Evolutionary conservation across 2,113 vertebrate species (phyloP).

Genomic region (Heteronetta atricapilla): DNA sequence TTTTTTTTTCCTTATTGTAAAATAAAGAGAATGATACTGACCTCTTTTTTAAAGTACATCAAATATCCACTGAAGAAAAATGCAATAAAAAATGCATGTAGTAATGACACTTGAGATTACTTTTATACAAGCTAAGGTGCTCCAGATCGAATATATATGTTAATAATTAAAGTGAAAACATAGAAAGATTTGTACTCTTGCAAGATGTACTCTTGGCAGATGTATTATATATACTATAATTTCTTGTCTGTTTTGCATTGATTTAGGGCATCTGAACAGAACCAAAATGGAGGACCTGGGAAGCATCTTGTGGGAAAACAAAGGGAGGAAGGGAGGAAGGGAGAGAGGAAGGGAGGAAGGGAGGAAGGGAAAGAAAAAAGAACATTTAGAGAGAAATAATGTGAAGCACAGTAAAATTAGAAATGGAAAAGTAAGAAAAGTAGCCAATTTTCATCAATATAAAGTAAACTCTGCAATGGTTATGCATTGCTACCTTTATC

Average conservation of each 20-base stretch:
- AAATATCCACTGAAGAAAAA: background rate
- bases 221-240: background rate
- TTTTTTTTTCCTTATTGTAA: background rate
- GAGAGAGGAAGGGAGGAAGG: no score
- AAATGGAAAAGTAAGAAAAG: background rate
- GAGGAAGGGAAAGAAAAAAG: no score
- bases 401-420: background rate
- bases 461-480: background rate
- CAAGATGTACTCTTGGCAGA: background rate
- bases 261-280: background rate
- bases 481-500: background rate
- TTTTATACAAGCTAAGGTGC: background rate
- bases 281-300: background rate
- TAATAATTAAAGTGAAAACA: background rate
- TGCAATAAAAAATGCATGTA: background rate
- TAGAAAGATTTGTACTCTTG: background rate
- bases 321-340: background rate
- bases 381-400: background rate
- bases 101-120: background rate
- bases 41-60: background rate
- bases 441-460: rapidly evolving
- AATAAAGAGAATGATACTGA: background rate
- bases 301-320: background rate
- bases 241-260: background rate
- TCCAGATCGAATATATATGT: background rate